These are phyloP conservation scores for Hydrozoanthus tunicans DNA, from an alignment of 64 coral and sea anemone genomes.

Conservation along the genomic window DNA sequence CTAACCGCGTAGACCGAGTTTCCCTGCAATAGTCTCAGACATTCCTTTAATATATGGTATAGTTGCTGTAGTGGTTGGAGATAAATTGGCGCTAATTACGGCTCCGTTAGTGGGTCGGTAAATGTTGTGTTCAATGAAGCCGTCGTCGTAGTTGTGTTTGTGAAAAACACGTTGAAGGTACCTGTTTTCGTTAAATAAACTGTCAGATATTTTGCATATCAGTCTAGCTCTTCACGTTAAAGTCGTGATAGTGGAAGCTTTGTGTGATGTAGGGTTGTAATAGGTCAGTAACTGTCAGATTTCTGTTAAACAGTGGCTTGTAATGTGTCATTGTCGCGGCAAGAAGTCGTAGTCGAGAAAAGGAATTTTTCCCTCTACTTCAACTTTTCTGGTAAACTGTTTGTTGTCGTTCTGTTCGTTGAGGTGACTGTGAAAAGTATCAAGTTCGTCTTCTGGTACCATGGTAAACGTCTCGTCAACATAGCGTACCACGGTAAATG, in stretches of 20 bases:
- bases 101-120: background rate
- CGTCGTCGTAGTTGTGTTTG: constrained; percentile 32
- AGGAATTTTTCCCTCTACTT: background rate
- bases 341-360: background rate
- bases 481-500: background rate
- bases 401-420: background rate
- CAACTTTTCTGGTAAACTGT: background rate
- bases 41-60: background rate
- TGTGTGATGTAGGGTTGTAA: constrained; percentile 38
- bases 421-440: background rate
- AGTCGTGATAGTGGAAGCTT: constrained; percentile 37
- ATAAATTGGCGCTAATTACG: background rate
- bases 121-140: background rate
- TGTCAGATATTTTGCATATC: background rate
- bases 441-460: background rate
- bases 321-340: background rate
- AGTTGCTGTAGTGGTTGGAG: constrained; percentile 10
- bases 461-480: background rate
- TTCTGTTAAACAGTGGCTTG: background rate
- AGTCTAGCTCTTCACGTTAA: background rate
- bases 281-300: background rate
- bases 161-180: constrained; percentile 3
- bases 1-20: no score
- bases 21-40: constrained; percentile 35
- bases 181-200: constrained; percentile 5